A percentile compares a stretch with the other conserved stretches of the same genome.
Conservation (phyloP, 2,113 vertebrate species). For the Gymnobelideus leadbeateri region DNA sequence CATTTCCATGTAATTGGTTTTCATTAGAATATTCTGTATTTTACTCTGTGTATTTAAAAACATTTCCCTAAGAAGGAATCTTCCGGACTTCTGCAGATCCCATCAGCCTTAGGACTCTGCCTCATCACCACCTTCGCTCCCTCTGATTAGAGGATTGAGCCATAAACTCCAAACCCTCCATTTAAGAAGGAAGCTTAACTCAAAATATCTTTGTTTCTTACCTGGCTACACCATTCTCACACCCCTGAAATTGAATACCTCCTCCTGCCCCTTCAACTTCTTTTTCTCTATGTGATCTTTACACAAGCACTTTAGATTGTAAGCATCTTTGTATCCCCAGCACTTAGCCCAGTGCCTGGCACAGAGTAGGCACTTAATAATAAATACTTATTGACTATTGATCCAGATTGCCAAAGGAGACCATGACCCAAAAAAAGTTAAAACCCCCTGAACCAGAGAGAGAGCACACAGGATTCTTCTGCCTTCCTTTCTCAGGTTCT, state of each 20-base stretch:
- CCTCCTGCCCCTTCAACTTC: not conserved
- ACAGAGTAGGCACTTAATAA: too few species aligned
- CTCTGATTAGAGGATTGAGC: not conserved
- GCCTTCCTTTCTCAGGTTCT: too few species aligned
- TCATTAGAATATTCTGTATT: not conserved
- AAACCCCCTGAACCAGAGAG: too few species aligned
- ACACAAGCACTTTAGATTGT: too few species aligned
- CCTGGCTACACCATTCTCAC: too few species aligned
- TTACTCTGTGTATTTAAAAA: not conserved
- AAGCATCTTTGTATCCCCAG: too few species aligned
- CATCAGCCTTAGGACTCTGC: not conserved
- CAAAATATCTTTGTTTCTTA: not conserved
- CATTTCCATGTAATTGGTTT: not conserved
- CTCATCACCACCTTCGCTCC: not conserved
- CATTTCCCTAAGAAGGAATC: not conserved
- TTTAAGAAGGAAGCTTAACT: not conserved
- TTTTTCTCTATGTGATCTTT: not conserved
- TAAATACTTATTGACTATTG: too few species aligned
- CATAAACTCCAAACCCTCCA: not conserved
- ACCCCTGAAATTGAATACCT: not conserved
- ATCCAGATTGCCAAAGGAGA: too few species aligned
- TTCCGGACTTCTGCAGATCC: not conserved
- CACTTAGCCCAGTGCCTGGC: too few species aligned
- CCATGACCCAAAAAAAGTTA: too few species aligned
- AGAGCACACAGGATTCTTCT: too few species aligned